Evolutionary conservation across 2,888 invertebrate species (phyloP).

Genomic region (Scaptomyza parva): DNA sequence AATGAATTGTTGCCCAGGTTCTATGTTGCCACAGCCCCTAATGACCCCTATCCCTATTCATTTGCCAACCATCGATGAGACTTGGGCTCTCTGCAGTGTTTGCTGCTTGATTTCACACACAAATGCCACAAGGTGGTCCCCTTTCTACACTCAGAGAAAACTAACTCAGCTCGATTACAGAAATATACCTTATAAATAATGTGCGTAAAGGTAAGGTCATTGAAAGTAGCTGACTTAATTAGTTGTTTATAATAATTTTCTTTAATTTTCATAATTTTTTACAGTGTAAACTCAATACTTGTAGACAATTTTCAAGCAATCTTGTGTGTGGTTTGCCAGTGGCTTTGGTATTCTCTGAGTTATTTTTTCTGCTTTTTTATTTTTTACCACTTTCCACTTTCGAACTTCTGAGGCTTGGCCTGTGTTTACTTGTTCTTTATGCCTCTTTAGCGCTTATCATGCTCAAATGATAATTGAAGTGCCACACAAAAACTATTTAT

Average conservation of each 20-base stretch:
- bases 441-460: constrained; percentile 81
- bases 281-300: constrained; percentile 1
- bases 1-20: constrained; percentile 29
- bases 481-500: constrained; percentile 79
- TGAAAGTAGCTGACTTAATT: too few relatives aligned
- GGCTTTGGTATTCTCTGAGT: constrained; percentile 30
- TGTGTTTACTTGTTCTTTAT: constrained; percentile 57
- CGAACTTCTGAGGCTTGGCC: constrained; percentile 45
- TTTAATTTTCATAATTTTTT: too few relatives aligned
- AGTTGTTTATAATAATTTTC: too few relatives aligned
- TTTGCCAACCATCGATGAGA: constrained; percentile 34
- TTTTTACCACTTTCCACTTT: constrained; percentile 57
- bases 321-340: constrained; percentile 62
- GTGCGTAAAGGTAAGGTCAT: too few relatives aligned
- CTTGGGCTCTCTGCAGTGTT: constrained; percentile 24
- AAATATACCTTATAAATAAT: too few relatives aligned
- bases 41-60: constrained; percentile 67
- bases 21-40: constrained; percentile 38
- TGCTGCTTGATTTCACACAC: constrained; percentile 63
- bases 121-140: constrained; percentile 68
- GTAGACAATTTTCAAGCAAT: constrained; percentile 52
- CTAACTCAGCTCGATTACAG: too few relatives aligned
- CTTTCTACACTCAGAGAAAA: neutral
- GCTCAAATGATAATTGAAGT: constrained; percentile 83
- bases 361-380: constrained; percentile 3